Conservation (phyloP, 2,113 vertebrate genomes). For the Noctilio leporinus region DNA sequence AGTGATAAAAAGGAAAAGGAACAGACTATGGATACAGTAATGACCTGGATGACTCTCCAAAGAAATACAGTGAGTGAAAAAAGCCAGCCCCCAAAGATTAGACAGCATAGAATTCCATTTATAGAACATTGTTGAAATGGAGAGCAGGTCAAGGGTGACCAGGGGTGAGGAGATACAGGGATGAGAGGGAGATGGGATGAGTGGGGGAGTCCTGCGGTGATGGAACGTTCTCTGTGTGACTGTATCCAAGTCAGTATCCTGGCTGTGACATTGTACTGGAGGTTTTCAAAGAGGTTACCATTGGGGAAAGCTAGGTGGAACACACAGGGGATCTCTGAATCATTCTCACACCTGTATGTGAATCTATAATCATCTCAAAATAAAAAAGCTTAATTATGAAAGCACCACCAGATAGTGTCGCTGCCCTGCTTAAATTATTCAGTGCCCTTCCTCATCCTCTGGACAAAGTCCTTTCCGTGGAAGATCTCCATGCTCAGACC, state of each 20-base stretch:
- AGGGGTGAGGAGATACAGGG: background rate
- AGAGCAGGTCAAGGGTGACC: background rate
- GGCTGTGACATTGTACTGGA: accelerated
- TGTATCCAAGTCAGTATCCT: accelerated
- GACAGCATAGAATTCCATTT: too few species aligned
- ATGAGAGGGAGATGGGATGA: accelerated
- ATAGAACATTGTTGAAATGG: too few species aligned
- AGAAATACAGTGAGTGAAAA: background rate
- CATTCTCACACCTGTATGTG: background rate
- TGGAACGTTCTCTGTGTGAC: background rate
- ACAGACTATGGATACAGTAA: accelerated
- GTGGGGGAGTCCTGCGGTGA: too few species aligned
- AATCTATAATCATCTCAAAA: background rate
- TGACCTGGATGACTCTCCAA: background rate
- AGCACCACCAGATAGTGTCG: background rate
- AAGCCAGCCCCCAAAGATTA: too few species aligned
- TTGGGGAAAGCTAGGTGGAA: background rate
- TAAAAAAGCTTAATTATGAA: background rate
- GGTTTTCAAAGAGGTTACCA: background rate
- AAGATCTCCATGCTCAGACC: background rate
- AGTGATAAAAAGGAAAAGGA: background rate
- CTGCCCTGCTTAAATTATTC: background rate
- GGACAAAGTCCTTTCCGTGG: background rate
- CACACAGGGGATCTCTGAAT: background rate
- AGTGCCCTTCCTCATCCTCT: background rate